Evolutionary conservation across 2,113 vertebrate genomes (phyloP).

Genomic region (Hypocryptadius cinnamomeus): DNA sequence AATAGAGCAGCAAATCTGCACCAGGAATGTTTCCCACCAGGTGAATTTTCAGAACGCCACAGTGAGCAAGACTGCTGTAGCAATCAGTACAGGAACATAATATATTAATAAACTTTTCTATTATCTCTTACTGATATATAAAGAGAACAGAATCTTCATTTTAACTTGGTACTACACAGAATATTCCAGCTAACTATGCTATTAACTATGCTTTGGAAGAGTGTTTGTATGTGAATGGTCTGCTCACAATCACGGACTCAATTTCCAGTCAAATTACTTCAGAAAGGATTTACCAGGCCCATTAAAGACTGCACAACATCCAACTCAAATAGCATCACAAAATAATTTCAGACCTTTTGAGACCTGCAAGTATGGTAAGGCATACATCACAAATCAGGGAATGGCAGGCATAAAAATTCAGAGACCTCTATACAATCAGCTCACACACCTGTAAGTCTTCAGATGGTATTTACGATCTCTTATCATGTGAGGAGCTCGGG

Average conservation of each 20-base stretch:
- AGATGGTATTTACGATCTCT: constrained; percentile 97
- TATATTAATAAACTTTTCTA: constrained; percentile 15
- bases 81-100: not conserved
- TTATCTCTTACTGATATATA: not conserved
- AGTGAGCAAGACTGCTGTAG: not conserved
- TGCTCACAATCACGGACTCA: constrained; percentile 13
- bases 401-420: constrained; percentile 19
- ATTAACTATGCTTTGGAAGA: not conserved
- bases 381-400: not conserved
- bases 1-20: not conserved
- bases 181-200: constrained; percentile 4
- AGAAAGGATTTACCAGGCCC: not conserved
- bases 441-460: constrained; percentile 89
- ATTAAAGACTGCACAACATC: constrained; percentile 25
- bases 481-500: constrained; percentile 92
- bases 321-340: constrained; percentile 29
- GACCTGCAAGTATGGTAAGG: not conserved
- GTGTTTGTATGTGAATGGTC: not conserved
- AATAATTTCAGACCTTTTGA: constrained; percentile 11
- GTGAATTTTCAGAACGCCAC: not conserved
- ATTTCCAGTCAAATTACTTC: constrained; percentile 49
- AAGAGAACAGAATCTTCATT: not conserved
- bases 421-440: constrained; percentile 4
- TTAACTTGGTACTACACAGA: constrained; percentile 2
- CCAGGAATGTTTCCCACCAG: not conserved